Base-by-base conservation (phyloP, 1,140 invertebrate genomes). In the Araneus ventricosus region DNA sequence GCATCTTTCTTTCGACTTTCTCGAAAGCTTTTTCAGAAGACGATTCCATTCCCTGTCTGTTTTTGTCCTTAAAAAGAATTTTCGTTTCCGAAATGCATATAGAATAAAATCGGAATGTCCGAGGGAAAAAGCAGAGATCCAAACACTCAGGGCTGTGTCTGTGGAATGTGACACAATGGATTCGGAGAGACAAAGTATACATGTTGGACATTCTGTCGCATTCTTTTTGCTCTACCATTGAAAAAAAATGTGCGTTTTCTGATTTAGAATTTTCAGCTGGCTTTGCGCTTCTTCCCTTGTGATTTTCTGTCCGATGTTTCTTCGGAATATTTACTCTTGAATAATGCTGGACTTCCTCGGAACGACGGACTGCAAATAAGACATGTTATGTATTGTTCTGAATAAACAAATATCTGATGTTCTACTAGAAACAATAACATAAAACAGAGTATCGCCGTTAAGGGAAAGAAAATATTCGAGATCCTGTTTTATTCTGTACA, bases 141-240 rank as follows among this genome's bases (percentile, higher is more conserved):
- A 75, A 75, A 37, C 70, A 75, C 63, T 52, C 45, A 52, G 45
- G 45, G 45, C 45, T 52, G 45, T 17, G 45, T 52, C 45, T 52
- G n/a, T 17, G 45, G 45, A 52, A 37, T 75, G 27, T 75, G 70
- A 75, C 70, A 34, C 30, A 75, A 75, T 75, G 70, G 70, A 75
- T 75, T 75, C 70, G 30, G 70, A 22, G 30, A 34, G 30, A 75
- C 27, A 70, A 30, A 27, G 63, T 70, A 70, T 70, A 30, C 27
- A 37, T 30, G 27, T 75, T 30, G 70, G 70, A 75, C 70, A 75
- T 34, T 75, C 70, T 75, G 70, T 75, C 70, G 70, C 70, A 63
- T 75, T 20, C 70, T n/a, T 17, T 27, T 70, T 10, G 14, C 27
- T 34, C 67, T 17, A 14, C 30, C 27, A 20, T 22, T 20, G 17